phyloP scores from a whole-genome alignment of 2,888 invertebrate species.

The Pheosia gnoma region DNA sequence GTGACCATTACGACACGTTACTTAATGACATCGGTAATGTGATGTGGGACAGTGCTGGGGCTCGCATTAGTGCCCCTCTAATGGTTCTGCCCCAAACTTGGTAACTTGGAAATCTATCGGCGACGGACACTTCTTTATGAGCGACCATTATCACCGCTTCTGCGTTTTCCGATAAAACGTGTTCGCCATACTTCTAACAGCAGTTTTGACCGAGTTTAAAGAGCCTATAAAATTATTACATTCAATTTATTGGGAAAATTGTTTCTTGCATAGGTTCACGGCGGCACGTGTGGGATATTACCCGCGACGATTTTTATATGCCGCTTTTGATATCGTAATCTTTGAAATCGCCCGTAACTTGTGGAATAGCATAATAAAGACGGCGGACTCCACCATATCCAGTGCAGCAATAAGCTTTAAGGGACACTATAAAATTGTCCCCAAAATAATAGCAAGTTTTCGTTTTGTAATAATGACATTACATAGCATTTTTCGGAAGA shows the following conservation, averaged over 20 bases:
- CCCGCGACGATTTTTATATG: constrained; percentile 8
- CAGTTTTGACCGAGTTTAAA: constrained; percentile 68
- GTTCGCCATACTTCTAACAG: constrained; percentile 74
- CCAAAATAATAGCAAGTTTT: too few species aligned
- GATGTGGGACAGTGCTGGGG: constrained; percentile 50
- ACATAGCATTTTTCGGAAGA: too few species aligned
- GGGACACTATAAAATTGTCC: too few species aligned
- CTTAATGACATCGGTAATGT: constrained; percentile 53
- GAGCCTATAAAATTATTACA: constrained; percentile 70
- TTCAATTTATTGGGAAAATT: constrained; percentile 62
- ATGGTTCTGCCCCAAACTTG: constrained; percentile 76
- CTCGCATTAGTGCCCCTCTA: constrained; percentile 71
- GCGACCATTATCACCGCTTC: constrained; percentile 78
- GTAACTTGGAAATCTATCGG: constrained; percentile 80
- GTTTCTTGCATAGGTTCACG: constrained; percentile 32
- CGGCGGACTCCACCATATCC: constrained; percentile 9
- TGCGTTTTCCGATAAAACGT: constrained; percentile 80
- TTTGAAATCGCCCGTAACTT: background rate
- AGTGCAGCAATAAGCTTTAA: too few species aligned
- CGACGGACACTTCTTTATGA: constrained; percentile 76
- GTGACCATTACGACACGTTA: constrained; percentile 13
- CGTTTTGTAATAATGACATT: too few species aligned
- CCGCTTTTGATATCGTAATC: constrained; percentile 7
- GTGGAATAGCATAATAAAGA: constrained; percentile 5
- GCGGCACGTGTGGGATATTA: constrained; percentile 10